Evolutionary conservation across 2,888 invertebrate genomes (phyloP).

Genomic region (Drosophila paucipuncta): DNA sequence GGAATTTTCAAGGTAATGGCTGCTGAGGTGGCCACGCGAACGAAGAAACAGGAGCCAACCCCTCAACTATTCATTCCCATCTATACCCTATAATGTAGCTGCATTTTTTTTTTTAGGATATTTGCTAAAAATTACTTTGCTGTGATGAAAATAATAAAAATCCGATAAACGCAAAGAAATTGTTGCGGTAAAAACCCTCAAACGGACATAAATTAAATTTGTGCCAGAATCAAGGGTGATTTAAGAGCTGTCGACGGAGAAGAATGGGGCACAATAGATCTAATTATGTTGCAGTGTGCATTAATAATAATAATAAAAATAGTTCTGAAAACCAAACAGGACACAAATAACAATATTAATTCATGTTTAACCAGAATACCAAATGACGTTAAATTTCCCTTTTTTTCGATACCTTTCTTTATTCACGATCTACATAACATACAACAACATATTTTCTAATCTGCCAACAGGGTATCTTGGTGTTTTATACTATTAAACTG

Average conservation of each 20-base stretch:
- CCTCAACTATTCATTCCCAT: constrained; percentile 18
- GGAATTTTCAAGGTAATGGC: constrained; percentile 62
- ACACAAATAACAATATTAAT: not conserved
- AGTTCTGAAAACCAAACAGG: not conserved
- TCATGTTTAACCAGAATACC: not conserved
- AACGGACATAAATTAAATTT: not conserved
- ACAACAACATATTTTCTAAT: not conserved
- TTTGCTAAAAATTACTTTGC: not conserved
- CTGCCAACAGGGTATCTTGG: constrained; percentile 20
- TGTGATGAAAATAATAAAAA: not conserved
- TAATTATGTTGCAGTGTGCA: not conserved
- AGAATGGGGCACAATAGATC: not conserved
- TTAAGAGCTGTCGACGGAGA: not conserved
- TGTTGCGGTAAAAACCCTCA: not conserved
- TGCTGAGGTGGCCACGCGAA: constrained; percentile 38
- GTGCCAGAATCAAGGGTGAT: not conserved
- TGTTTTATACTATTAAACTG: not conserved
- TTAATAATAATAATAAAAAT: not conserved
- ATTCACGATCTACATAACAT: not conserved
- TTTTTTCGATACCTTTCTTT: not conserved
- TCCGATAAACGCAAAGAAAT: not conserved
- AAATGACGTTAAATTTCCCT: not conserved
- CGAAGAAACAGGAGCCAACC: constrained; percentile 7
- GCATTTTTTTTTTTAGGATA: not conserved
- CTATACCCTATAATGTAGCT: constrained; percentile 39